Evolutionary conservation across 2,797 vertebrate species (phyloP).

Genomic region (Rhyacichthys aspro): DNA sequence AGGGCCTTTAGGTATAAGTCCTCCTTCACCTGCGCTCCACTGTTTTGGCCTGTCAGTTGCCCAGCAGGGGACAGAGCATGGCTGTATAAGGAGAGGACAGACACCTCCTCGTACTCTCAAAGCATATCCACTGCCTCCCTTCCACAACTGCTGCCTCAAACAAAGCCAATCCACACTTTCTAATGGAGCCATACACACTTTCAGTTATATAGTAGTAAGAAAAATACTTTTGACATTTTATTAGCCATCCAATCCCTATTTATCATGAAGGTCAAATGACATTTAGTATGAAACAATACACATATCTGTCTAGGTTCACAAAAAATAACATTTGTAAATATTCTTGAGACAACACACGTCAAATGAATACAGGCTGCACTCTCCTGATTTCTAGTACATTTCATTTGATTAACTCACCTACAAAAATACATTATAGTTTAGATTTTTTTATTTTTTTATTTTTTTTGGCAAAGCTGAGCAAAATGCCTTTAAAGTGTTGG

Average conservation of each 20-base stretch:
- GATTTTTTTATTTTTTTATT: no score
- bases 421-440: no score
- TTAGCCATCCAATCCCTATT: no score
- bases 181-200: slow-evolving; percentile 7
- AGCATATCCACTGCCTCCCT: slow-evolving; percentile 47
- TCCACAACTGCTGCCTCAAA: slow-evolving; percentile 16
- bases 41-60: slow-evolving; percentile 66
- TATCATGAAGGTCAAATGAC: no score
- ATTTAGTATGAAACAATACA: no score
- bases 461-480: neutral
- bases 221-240: no score
- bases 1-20: slow-evolving; percentile 63
- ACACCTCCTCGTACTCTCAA: slow-evolving; percentile 24
- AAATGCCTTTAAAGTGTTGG: neutral
- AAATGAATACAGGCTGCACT: no score
- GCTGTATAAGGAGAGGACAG: slow-evolving; percentile 44
- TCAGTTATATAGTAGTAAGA: no score
- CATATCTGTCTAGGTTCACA: no score
- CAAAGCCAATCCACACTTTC: slow-evolving; percentile 19
- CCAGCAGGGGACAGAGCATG: slow-evolving; percentile 50
- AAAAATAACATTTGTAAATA: neutral
- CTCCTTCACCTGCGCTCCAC: slow-evolving; percentile 53
- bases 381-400: no score
- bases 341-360: neutral
- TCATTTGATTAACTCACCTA: no score